Percentiles rank a stretch among this genome's conserved stretches.
Conservation (phyloP, 2,797 vertebrate species). For the Peromyscus aztecus region DNA sequence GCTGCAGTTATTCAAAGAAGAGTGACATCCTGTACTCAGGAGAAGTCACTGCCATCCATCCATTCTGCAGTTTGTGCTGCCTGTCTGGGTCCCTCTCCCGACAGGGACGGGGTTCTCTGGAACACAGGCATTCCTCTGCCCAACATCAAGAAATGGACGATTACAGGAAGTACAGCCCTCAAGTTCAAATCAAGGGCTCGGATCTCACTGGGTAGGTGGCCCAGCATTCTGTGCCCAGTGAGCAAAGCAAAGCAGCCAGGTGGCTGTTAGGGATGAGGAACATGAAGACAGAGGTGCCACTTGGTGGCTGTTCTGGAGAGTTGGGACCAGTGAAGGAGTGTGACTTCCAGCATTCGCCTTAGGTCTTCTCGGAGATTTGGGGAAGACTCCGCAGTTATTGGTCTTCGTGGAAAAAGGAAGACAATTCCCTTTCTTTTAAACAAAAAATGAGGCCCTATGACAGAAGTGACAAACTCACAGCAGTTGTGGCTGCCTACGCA, state of each 20-base stretch:
- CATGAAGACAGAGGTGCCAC: rapidly evolving
- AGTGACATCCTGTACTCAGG: background rate
- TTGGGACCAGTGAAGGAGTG: background rate
- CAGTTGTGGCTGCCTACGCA: too few relatives aligned
- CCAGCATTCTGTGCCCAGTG: rapidly evolving
- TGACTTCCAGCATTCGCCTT: background rate
- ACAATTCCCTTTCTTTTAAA: background rate
- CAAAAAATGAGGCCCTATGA: background rate
- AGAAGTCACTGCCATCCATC: background rate
- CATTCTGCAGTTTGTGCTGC: background rate
- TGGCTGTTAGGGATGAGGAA: background rate
- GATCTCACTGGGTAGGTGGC: too few relatives aligned
- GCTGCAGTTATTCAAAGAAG: background rate
- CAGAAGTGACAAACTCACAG: background rate
- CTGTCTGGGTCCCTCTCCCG: background rate
- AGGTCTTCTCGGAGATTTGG: background rate
- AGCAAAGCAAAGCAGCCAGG: too few relatives aligned
- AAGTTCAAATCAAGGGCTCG: background rate
- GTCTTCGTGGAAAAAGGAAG: background rate
- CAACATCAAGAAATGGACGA: background rate
- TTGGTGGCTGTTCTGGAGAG: background rate
- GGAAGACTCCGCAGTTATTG: background rate
- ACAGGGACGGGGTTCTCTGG: background rate
- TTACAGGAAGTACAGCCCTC: background rate
- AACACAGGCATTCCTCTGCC: background rate